Evolutionary conservation across 2,113 vertebrate genomes (phyloP).

Genomic region (Proteles cristata): DNA sequence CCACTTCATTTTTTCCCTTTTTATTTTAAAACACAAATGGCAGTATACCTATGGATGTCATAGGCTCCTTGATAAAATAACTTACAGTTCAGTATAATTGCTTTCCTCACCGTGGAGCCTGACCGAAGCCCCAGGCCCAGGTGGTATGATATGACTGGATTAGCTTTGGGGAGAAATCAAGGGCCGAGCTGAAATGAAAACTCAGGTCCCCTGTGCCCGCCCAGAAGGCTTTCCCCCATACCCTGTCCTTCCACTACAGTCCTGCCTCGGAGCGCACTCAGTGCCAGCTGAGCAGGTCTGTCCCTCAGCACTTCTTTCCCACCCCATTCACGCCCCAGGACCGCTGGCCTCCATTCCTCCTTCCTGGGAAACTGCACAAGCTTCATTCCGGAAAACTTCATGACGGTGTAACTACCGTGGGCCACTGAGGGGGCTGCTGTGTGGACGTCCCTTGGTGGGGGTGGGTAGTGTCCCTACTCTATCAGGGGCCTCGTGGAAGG

Average conservation of each 20-base stretch:
- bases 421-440: neutral
- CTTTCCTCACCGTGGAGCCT: neutral
- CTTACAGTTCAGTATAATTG: neutral
- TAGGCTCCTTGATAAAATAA: neutral
- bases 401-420: neutral
- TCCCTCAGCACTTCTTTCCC: neutral
- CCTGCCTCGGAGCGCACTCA: neutral
- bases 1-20: neutral
- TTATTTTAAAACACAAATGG: neutral
- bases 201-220: too few species aligned
- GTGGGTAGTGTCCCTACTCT: neutral
- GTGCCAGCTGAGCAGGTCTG: neutral
- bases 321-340: neutral
- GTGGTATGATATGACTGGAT: neutral
- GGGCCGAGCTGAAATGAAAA: neutral
- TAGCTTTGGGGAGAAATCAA: neutral
- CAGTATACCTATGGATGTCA: neutral
- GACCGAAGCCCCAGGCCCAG: neutral
- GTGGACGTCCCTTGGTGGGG: neutral
- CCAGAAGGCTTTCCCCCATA: fast-evolving
- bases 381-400: neutral
- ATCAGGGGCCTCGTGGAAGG: neutral
- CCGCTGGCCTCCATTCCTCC: neutral
- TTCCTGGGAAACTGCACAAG: neutral
- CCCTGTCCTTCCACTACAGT: neutral